These are phyloP conservation scores for Brachylomia viminalis DNA, from an alignment of 2,888 invertebrate species.

Conservation along the genomic window DNA sequence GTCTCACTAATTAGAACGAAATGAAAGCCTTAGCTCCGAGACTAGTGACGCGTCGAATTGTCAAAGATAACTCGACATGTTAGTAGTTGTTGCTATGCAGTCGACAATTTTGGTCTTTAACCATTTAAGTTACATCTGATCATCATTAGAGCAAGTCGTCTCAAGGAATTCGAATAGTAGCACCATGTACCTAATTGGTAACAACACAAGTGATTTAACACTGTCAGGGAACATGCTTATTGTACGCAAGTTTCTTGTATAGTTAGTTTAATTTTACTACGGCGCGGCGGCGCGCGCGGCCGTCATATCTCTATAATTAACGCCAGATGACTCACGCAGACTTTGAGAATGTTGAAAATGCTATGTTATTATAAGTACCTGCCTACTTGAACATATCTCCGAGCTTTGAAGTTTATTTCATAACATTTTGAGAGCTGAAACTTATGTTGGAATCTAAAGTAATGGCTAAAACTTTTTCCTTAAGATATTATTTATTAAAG, in stretches of 20 bases:
- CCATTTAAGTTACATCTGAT: slow-evolving; percentile 19
- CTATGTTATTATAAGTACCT: slow-evolving; percentile 2
- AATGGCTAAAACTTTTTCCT: background rate
- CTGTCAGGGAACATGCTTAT: background rate
- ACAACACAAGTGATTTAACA: slow-evolving; percentile 18
- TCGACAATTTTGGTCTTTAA: slow-evolving; percentile 10
- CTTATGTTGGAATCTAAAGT: slow-evolving; percentile 17
- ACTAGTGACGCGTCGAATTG: slow-evolving; percentile 40
- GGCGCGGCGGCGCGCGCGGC: too few species aligned
- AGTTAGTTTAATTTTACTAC: too few species aligned
- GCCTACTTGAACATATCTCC: background rate
- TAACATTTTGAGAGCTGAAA: slow-evolving; percentile 19
- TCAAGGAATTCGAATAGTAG: slow-evolving; percentile 6
- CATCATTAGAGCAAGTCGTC: slow-evolving; percentile 7
- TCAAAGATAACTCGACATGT: slow-evolving; percentile 39
- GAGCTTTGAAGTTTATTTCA: slow-evolving; percentile 5
- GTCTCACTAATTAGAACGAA: slow-evolving; percentile 51
- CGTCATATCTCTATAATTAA: slow-evolving; percentile 15
- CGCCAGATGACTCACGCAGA: slow-evolving; percentile 21
- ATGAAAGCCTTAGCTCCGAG: slow-evolving; percentile 40
- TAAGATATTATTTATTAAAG: slow-evolving; percentile 1
- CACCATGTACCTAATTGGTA: slow-evolving; percentile 22
- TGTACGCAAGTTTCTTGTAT: slow-evolving; percentile 8
- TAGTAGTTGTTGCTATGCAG: slow-evolving; percentile 2
- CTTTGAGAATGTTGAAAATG: slow-evolving; percentile 26